A percentile compares a stretch with the other conserved stretches of the same genome.
Conservation (phyloP, 1,140 invertebrate species). For the Choristoneura fumiferana region DNA sequence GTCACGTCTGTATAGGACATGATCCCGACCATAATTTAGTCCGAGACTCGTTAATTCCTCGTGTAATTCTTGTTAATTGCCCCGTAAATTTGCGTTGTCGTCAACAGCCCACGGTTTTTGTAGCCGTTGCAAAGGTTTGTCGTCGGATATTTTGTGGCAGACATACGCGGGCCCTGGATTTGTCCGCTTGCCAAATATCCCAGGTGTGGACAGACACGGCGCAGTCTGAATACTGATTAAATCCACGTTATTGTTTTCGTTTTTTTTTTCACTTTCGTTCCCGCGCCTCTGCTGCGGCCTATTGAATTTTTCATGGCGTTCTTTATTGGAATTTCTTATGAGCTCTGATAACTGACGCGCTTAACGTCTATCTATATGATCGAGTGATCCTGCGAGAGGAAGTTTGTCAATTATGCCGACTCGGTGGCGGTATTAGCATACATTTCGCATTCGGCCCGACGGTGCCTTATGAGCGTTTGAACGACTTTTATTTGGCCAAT, state of each 20-base stretch:
- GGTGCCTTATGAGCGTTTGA: conserved; percentile 57
- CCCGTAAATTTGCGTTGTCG: conserved; percentile 32
- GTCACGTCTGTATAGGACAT: conserved; percentile 10
- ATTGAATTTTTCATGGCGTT: conserved; percentile 72
- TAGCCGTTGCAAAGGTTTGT: conserved; percentile 26
- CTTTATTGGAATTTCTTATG: conserved; percentile 67
- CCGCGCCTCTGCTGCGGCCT: conserved; percentile 45
- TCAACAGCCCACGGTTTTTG: conserved; percentile 31
- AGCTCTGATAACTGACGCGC: conserved; percentile 46
- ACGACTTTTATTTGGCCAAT: conserved; percentile 66
- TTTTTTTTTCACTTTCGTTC: conserved; percentile 69
- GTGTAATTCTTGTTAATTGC: conserved; percentile 43
- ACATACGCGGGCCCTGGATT: conserved; percentile 34
- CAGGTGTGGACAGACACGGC: conserved; percentile 56
- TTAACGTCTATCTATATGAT: conserved; percentile 65
- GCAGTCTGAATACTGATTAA: conserved; percentile 69
- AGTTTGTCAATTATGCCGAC: conserved; percentile 65
- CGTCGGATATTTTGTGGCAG: conserved; percentile 26
- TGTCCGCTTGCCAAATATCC: conserved; percentile 65
- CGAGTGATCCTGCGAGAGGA: conserved; percentile 56
- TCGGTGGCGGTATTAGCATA: conserved; percentile 62
- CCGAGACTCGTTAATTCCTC: conserved; percentile 33
- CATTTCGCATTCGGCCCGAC: conserved; percentile 61
- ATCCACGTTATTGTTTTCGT: conserved; percentile 66
- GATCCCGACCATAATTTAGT: conserved; percentile 33